Base-by-base conservation (phyloP, 2,888 invertebrate species). In the Autographa pulchrina region DNA sequence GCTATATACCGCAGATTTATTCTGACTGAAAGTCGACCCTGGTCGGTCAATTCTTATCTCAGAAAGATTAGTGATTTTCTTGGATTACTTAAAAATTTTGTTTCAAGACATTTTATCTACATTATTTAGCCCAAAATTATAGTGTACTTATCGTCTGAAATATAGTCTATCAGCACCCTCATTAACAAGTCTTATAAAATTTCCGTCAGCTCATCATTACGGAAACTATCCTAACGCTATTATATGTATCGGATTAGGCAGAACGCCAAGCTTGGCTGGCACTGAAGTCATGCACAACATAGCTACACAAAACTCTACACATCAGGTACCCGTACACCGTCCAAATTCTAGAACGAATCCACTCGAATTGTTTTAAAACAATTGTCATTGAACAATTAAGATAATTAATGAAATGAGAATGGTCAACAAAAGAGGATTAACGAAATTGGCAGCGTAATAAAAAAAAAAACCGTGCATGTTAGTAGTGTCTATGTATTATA, bases 221-320 rank as follows among this genome's bases (percentile, higher is more conserved):
- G 72, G 75, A 76, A 76, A 75, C 8, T 56, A 25, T 75, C 68
- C 35, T 64, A 68, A 48, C 35, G 16, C 1, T 52, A 13, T 61
- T 56, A 14, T 54, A 14, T 54, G 16, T 43, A 25, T 62, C 38
- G 11, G 14, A 62, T 72, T 62, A 62, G 75, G 75, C 75, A 76
- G 48, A n/a, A 58, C 72, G 75, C 75, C 76, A 62, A 25, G 54
- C 25, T 25, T 7, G 43, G 43, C 16, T 58, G 54, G 16, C 62
- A 35, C 58, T 58, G 62, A 56, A 56, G 56, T 71, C 48, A 43
- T 43, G 6, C 48, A 48, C n/a, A 48, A 43, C 8, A 48, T 48
- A 48, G 4, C 48, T 48, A 7, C n/a, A 48, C 43, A 16, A 5
- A 14, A 14, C 14, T 0, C 5, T 16, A 6, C 16, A 43, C 4